Percentiles rank a stretch among this genome's conserved stretches.
phyloP scores from a whole-genome alignment of 2,888 invertebrate genomes.

The Cheilosia grossa region DNA sequence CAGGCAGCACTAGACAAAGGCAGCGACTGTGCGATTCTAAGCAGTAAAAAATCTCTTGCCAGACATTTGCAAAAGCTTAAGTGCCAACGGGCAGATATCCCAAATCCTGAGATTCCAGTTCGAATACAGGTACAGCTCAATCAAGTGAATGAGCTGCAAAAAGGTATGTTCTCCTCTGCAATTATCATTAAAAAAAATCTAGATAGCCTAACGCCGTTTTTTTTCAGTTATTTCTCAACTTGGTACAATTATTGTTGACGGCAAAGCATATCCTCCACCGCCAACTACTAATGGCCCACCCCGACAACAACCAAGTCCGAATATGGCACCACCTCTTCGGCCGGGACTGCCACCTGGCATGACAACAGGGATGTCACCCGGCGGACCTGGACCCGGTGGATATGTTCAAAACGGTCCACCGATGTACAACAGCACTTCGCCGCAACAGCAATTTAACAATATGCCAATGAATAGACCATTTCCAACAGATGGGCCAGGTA shows the following conservation, averaged over 20 bases:
- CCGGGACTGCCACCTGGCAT: constrained; percentile 82
- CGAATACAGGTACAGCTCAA: constrained; percentile 91
- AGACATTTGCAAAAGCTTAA: constrained; percentile 92
- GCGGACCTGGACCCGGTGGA: constrained; percentile 78
- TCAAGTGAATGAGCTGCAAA: constrained; percentile 91
- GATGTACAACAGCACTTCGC: constrained; percentile 81
- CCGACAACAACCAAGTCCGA: constrained; percentile 82
- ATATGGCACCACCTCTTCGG: constrained; percentile 82
- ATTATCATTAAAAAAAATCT: constrained; percentile 5
- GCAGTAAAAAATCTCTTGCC: constrained; percentile 90
- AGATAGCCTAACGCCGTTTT: constrained; percentile 16
- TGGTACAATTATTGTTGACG: constrained; percentile 93
- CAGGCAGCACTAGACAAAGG: constrained; percentile 90
- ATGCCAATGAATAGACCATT: constrained; percentile 82
- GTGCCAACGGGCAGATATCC: constrained; percentile 92
- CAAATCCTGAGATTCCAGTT: constrained; percentile 94
- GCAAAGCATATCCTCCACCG: constrained; percentile 88
- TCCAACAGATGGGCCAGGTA: constrained; percentile 81
- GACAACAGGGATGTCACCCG: constrained; percentile 81
- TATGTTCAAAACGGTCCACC: constrained; percentile 81
- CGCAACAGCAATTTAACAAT: constrained; percentile 81
- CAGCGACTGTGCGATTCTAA: constrained; percentile 92
- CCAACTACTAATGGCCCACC: constrained; percentile 82
- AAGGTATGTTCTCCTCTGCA: constrained; percentile 84
- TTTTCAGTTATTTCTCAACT: constrained; percentile 88